Percentiles rank a stretch among this genome's conserved stretches.
Conservation (phyloP, 1,140 invertebrate species). For the Calycopis cecrops region DNA sequence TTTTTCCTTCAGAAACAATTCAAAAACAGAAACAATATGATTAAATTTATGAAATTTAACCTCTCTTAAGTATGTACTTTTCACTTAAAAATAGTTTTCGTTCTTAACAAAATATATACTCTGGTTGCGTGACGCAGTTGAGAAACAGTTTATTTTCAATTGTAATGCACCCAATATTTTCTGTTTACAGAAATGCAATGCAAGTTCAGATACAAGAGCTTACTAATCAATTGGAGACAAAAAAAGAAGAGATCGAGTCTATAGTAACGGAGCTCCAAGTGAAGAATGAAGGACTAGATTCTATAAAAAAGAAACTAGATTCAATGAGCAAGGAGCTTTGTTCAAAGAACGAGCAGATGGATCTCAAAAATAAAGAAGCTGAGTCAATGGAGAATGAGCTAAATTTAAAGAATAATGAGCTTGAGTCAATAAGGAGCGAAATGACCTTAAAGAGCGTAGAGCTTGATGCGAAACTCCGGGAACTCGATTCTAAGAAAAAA, state of each 20-base stretch:
- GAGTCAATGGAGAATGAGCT: neutral
- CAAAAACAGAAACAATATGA: too few relatives aligned
- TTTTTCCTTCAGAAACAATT: too few relatives aligned
- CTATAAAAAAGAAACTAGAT: neutral
- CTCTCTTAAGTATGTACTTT: too few relatives aligned
- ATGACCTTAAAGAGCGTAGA: slow-evolving; percentile 1
- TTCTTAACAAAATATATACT: too few relatives aligned
- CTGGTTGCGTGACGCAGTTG: too few relatives aligned
- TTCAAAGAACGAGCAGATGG: slow-evolving; percentile 22
- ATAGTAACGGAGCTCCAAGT: neutral
- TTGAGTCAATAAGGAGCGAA: neutral
- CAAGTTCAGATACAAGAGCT: slow-evolving; percentile 10
- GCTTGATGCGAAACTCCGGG: slow-evolving; percentile 20
- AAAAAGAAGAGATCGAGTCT: slow-evolving; percentile 10
- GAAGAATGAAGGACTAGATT: neutral
- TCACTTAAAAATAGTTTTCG: too few relatives aligned
- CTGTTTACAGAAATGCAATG: slow-evolving; percentile 7
- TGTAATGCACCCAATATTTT: too few relatives aligned
- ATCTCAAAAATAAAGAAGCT: slow-evolving; percentile 18
- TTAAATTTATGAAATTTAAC: too few relatives aligned
- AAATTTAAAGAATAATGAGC: neutral
- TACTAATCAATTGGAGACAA: slow-evolving; percentile 20
- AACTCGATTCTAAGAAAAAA: slow-evolving; percentile 2
- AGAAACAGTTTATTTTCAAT: too few relatives aligned
- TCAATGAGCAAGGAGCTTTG: slow-evolving; percentile 16